Percentiles rank a stretch among this genome's conserved stretches.
Evolutionary conservation across 2,888 invertebrate species (phyloP).

Genomic region (Deilephila elpenor): DNA sequence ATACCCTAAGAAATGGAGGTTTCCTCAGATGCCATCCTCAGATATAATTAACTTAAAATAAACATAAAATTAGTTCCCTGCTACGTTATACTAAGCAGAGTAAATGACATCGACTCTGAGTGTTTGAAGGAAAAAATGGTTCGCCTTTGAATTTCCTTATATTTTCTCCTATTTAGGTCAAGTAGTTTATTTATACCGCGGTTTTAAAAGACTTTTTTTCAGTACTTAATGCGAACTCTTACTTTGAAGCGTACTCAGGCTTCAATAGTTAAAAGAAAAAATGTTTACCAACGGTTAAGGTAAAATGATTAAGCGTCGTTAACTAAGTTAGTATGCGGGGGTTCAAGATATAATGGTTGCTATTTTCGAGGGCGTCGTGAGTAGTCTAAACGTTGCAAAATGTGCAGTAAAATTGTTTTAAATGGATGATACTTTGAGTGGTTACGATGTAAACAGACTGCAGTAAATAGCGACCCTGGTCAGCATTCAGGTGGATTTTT

Average conservation of each 20-base stretch:
- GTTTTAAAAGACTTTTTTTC: constrained; percentile 8
- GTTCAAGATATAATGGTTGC: background rate
- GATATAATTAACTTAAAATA: too few relatives aligned
- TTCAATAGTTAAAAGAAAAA: constrained; percentile 19
- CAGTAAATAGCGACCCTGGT: too few relatives aligned
- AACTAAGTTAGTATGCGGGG: background rate
- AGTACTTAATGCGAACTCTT: constrained; percentile 21
- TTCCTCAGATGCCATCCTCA: too few relatives aligned
- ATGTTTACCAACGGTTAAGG: background rate
- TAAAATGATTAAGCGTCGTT: background rate
- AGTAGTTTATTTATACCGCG: constrained; percentile 5
- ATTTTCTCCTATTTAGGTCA: constrained; percentile 23
- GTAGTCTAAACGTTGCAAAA: too few relatives aligned
- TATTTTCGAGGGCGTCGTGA: background rate
- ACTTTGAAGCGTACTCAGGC: constrained; percentile 11
- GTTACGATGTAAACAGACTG: too few relatives aligned
- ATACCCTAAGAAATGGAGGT: too few relatives aligned
- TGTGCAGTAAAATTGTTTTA: too few relatives aligned
- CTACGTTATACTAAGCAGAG: constrained; percentile 7
- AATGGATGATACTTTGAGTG: too few relatives aligned
- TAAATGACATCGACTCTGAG: constrained; percentile 16
- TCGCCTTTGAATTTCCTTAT: constrained; percentile 7
- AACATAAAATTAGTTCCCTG: background rate
- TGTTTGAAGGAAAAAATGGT: constrained; percentile 4
- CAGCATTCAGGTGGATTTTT: too few relatives aligned